Base-by-base conservation (phyloP, 92 coral and sea anemone genomes). In the Paramuricea clavata region DNA sequence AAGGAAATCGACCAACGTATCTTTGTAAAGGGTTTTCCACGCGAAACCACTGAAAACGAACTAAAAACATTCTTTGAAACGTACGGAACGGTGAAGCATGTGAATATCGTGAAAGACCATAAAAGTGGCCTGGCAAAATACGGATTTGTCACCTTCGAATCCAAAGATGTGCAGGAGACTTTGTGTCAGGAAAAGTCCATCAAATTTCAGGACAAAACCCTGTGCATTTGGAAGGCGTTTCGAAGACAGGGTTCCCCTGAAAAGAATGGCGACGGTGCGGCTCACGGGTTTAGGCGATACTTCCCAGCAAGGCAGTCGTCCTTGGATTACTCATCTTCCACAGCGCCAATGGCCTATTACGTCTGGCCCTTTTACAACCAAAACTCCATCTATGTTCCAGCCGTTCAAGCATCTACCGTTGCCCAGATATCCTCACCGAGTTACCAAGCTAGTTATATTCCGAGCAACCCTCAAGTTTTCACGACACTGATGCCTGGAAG, bases 61-160 rank as follows among this genome's bases (percentile, higher is more conserved):
- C 89, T 97, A 73, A 88, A 93, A 64, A 81, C 87, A 72, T 97
- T 94, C 80, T 97, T 97, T 80, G 98, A 97, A 85, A 93, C 87
- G 32, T 97, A 84, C 77, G 99, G 99, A 67, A 68, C 92, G 0
- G 99, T 97, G 80, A 94, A 94, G 72, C 93, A 93, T 71, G 92
- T 93, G 81, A 97, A 97, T 81, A 95, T 97, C 71, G 99, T 97
- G 17, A 92, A 93, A 71, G 99, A 97, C 84, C 84, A 61, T 30
- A 93, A 95, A 85, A 93, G 93, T 89, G 99, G 99, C 33, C 91
- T 93, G 71, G 95, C 98, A 89, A 97, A 94, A 78, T 97, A 97
- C 49, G 99, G 97, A 61, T 97, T 97, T 86, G 95, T 97, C 47
- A 97, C 99, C 25, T 97, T 97, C 90, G 99, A 97, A 56, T 93